phyloP scores from a whole-genome alignment of 2,888 invertebrate genomes.

The Harpalus rufipes region DNA sequence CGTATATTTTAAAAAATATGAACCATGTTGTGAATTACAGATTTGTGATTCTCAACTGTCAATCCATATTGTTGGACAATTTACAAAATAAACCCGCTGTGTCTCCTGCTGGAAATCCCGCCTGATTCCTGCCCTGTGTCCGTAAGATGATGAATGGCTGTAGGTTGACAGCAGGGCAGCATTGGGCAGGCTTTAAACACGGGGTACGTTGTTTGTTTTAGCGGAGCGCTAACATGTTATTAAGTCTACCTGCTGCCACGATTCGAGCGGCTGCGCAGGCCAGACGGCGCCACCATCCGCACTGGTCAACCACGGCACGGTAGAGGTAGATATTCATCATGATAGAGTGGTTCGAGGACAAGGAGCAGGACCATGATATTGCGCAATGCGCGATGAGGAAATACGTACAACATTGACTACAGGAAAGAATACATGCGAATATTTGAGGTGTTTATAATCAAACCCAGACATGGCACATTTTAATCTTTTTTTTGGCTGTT shows the following conservation, averaged over 20 bases:
- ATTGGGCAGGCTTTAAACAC: constrained; percentile 57
- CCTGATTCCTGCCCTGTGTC: constrained; percentile 21
- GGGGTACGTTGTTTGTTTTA: constrained; percentile 66
- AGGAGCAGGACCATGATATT: not conserved
- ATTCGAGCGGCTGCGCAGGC: not conserved
- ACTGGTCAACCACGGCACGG: not conserved
- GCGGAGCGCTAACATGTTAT: constrained; percentile 60
- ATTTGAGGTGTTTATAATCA: too few species aligned
- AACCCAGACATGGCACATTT: too few species aligned
- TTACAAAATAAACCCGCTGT: not conserved
- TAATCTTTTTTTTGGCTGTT: too few species aligned
- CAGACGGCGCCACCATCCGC: not conserved
- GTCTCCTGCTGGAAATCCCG: not conserved
- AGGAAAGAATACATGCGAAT: too few species aligned
- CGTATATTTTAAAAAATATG: too few species aligned
- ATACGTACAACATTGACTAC: too few species aligned
- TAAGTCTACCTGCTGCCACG: constrained; percentile 60
- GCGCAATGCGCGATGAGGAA: too few species aligned
- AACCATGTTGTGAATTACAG: too few species aligned
- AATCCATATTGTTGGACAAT: too few species aligned
- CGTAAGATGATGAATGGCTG: constrained; percentile 52
- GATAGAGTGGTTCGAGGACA: not conserved
- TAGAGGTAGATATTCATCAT: not conserved
- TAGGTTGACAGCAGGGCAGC: constrained; percentile 58
- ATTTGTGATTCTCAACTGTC: too few species aligned